A percentile compares a stretch with the other conserved stretches of the same genome.
Conservation (phyloP, 2,888 invertebrate genomes). For the Chamaedrilus cognettii region DNA sequence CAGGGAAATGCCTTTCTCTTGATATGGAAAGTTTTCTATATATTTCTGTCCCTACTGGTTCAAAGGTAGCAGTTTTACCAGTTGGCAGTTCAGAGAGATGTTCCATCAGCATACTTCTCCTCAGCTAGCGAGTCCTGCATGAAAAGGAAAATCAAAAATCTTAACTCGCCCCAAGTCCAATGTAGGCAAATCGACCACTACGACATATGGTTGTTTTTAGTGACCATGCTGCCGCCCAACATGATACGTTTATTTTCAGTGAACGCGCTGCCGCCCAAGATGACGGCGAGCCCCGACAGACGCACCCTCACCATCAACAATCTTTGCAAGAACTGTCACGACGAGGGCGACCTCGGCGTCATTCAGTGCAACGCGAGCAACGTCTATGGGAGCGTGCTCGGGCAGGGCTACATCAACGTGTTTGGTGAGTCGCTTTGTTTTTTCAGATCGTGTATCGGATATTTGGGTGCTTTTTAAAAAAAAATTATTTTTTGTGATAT, state of each 20-base stretch:
- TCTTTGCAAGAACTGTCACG: constrained; percentile 29
- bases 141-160: no score
- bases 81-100: no score
- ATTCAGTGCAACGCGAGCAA: constrained; percentile 37
- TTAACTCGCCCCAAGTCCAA: no score
- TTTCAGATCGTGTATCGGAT: neutral
- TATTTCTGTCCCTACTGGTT: no score
- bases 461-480: neutral
- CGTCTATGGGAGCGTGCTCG: constrained; percentile 28
- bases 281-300: constrained; percentile 5
- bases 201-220: no score
- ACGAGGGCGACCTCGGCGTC: constrained; percentile 24
- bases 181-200: no score
- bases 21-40: no score
- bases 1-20: no score
- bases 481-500: neutral
- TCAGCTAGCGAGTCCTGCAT: no score
- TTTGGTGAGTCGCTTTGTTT: constrained; percentile 26
- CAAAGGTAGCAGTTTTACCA: no score
- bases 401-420: constrained; percentile 34
- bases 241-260: neutral
- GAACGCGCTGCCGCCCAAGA: neutral
- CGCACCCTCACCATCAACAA: constrained; percentile 24
- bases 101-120: no score
- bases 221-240: no score